A percentile compares a stretch with the other conserved stretches of the same genome.
phyloP scores from a whole-genome alignment of 2,888 invertebrate genomes.

The Cynaeus angustus region DNA sequence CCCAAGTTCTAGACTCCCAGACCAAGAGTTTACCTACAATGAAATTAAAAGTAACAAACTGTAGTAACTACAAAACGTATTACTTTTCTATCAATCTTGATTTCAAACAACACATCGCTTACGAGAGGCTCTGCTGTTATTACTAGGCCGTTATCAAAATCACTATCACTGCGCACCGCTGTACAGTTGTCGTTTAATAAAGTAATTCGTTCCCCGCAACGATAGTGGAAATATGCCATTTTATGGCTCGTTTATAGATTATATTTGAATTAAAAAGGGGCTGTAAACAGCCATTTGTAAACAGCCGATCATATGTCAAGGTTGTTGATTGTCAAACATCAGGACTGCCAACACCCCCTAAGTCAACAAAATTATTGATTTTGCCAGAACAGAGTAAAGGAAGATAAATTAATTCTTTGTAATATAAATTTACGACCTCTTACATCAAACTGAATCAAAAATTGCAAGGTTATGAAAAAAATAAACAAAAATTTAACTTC shows the following conservation, averaged over 20 bases:
- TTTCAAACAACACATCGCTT: constrained; percentile 90
- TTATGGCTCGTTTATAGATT: constrained; percentile 29
- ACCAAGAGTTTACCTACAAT: constrained; percentile 84
- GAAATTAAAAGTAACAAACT: neutral
- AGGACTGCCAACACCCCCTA: constrained; percentile 22
- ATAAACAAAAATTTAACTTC: too few relatives aligned
- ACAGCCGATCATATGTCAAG: constrained; percentile 38
- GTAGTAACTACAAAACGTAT: constrained; percentile 42
- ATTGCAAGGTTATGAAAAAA: too few relatives aligned
- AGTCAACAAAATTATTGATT: too few relatives aligned
- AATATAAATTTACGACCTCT: too few relatives aligned
- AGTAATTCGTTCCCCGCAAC: constrained; percentile 89
- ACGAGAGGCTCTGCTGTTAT: constrained; percentile 85
- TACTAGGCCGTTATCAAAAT: constrained; percentile 92
- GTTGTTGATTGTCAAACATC: constrained; percentile 27
- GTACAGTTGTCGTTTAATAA: constrained; percentile 89
- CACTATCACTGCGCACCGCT: constrained; percentile 85
- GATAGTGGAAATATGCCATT: constrained; percentile 82
- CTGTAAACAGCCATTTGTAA: constrained; percentile 40
- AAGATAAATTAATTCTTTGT: too few relatives aligned
- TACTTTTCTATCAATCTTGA: constrained; percentile 92
- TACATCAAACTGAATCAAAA: too few relatives aligned
- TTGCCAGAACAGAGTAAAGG: too few relatives aligned
- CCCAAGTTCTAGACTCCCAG: constrained; percentile 85
- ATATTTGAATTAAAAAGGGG: constrained; percentile 35